Evolutionary conservation across 2,113 vertebrate species (phyloP).

Genomic region (Rhipidura dahli): DNA sequence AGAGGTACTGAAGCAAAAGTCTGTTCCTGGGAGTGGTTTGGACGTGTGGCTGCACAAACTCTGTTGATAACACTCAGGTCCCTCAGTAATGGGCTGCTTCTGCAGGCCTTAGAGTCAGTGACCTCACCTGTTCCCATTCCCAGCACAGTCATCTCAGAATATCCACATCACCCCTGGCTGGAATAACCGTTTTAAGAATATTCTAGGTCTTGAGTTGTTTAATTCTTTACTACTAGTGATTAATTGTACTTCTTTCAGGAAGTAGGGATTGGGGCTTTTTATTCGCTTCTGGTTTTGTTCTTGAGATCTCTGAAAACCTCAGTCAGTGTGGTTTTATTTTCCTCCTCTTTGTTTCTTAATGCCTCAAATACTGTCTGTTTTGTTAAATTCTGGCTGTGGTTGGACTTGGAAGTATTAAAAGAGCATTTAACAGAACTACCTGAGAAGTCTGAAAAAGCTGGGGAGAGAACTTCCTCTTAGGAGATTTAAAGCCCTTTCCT

Average conservation of each 20-base stretch:
- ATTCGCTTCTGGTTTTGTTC: not conserved
- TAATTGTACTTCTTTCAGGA: not conserved
- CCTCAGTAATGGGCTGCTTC: not conserved
- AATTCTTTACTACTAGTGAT: not conserved
- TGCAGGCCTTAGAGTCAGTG: not conserved
- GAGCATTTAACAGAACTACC: not conserved
- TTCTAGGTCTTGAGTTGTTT: not conserved
- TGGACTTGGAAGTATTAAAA: not conserved
- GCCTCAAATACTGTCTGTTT: not conserved
- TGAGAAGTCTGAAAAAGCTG: not conserved
- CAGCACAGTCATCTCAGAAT: not conserved
- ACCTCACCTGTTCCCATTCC: not conserved
- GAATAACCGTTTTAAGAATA: not conserved
- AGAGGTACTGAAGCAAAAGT: not conserved
- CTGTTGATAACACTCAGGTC: not conserved
- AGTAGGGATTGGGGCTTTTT: not conserved
- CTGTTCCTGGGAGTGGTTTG: not conserved
- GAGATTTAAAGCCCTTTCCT: conserved; percentile 16
- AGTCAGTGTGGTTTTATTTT: not conserved
- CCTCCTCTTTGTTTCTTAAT: not conserved
- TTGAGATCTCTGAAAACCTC: not conserved
- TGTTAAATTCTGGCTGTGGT: not conserved
- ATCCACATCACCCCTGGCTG: not conserved
- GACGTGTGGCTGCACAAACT: not conserved
- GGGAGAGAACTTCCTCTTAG: not conserved